Evolutionary conservation across 23 tunicate species (phyloP).

Genomic region (Corella eumyota): DNA sequence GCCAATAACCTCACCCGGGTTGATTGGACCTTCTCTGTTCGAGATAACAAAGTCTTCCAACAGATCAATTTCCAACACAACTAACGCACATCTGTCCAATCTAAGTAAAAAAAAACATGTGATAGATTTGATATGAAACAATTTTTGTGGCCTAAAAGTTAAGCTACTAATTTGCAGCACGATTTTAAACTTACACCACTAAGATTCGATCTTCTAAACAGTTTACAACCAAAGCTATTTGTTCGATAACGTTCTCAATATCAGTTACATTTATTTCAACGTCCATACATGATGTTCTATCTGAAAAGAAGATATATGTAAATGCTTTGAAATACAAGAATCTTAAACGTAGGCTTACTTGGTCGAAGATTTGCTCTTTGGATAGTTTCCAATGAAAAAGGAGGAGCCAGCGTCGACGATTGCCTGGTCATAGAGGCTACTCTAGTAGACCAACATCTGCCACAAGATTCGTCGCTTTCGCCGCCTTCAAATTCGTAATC

Average conservation of each 20-base stretch:
- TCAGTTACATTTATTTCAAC: too few species aligned
- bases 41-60: conserved; percentile 27
- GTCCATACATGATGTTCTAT: too few species aligned
- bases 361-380: conserved; percentile 1
- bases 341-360: conserved; percentile 11
- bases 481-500: conserved; percentile 8
- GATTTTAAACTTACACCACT: too few species aligned
- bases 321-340: neutral
- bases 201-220: too few species aligned
- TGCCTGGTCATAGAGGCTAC: conserved; percentile 13
- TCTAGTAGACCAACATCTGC: conserved; percentile 21
- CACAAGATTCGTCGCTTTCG: conserved; percentile 14
- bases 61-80: conserved; percentile 14
- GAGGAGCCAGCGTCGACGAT: conserved; percentile 5
- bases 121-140: too few species aligned
- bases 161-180: neutral
- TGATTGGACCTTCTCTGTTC: neutral
- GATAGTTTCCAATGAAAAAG: conserved; percentile 9
- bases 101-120: neutral
- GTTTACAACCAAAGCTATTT: too few species aligned
- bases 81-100: conserved; percentile 24
- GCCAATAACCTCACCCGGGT: neutral
- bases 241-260: too few species aligned
- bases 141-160: neutral
- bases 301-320: too few species aligned